phyloP scores from a whole-genome alignment of 2,888 invertebrate genomes.

The Subacronicta megacephala region DNA sequence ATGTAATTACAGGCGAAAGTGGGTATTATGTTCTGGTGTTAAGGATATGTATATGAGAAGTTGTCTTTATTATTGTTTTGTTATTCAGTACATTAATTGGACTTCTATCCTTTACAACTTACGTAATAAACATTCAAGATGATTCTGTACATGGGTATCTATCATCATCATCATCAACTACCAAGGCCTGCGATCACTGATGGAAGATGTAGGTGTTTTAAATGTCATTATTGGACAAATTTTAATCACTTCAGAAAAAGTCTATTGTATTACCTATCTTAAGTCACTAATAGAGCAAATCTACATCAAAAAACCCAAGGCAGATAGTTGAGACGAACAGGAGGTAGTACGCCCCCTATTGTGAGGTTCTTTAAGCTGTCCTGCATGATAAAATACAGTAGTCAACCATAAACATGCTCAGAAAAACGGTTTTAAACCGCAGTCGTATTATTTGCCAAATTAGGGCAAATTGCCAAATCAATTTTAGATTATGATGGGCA shows the following conservation, averaged over 20 bases:
- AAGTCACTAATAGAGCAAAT: no score
- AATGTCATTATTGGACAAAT: no score
- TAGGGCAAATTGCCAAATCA: conserved; percentile 57
- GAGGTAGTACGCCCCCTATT: conserved; percentile 62
- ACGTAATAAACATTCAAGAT: no score
- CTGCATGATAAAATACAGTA: conserved; percentile 52
- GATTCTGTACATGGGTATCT: no score
- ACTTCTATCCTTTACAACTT: no score
- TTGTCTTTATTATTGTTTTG: background rate
- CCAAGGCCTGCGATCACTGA: background rate
- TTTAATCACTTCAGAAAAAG: no score
- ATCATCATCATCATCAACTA: background rate
- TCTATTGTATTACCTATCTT: no score
- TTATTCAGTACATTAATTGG: no score
- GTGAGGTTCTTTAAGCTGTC: conserved; percentile 63
- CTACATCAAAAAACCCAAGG: conserved; percentile 33
- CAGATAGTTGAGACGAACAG: conserved; percentile 39
- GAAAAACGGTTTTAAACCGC: conserved; percentile 44
- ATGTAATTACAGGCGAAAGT: conserved; percentile 44
- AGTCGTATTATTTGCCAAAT: conserved; percentile 45
- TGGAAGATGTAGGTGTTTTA: no score
- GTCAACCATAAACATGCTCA: conserved; percentile 43
- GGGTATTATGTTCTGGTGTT: conserved; percentile 17
- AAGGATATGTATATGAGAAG: background rate
- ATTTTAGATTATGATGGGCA: conserved; percentile 27